phyloP scores from a whole-genome alignment of 2,113 vertebrate genomes.

The Anolis carolinensis region DNA sequence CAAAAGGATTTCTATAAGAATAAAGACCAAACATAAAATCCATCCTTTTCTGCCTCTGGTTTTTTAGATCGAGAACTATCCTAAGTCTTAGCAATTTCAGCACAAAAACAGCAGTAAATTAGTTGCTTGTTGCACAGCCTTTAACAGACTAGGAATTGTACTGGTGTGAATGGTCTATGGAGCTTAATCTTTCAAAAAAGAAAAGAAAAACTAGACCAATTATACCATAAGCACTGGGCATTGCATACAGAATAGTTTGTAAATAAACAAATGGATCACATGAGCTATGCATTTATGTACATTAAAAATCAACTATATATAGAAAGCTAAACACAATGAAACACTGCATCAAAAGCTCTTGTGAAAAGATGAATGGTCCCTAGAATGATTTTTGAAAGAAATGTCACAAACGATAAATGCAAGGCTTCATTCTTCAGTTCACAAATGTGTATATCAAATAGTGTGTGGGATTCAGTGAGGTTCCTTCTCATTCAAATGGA shows the following conservation, averaged over 20 bases:
- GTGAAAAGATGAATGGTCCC: background rate
- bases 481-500: background rate
- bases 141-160: background rate
- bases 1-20: background rate
- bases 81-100: background rate
- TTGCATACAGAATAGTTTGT: background rate
- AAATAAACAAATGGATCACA: background rate
- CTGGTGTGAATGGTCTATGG: background rate
- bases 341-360: background rate
- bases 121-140: background rate
- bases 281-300: background rate
- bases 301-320: background rate
- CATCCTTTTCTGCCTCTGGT: background rate
- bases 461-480: background rate
- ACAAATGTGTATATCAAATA: background rate
- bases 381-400: too few species aligned
- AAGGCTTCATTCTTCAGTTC: background rate
- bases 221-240: background rate
- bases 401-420: too few species aligned
- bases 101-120: background rate
- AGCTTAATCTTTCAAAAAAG: background rate
- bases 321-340: background rate
- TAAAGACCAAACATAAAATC: too few species aligned
- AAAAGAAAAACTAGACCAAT: background rate
- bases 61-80: background rate